Conservation (phyloP, 2,113 vertebrate species). For the Callipepla squamata region DNA sequence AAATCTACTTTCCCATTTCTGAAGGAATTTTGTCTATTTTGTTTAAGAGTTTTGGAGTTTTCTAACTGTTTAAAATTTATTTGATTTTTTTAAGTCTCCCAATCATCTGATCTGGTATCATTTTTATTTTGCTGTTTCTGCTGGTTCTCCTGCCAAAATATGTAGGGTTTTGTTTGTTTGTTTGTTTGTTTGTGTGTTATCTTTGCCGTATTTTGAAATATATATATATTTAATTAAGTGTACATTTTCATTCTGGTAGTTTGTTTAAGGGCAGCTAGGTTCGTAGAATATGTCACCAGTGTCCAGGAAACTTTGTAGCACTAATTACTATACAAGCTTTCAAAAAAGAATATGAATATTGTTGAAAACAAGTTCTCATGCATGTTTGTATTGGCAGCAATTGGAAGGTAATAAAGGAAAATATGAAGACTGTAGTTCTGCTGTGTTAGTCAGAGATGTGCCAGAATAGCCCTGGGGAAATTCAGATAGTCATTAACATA, state of each 20-base stretch:
- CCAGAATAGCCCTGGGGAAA: not conserved
- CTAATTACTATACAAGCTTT: not conserved
- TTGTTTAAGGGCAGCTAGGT: not conserved
- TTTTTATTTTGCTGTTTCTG: conserved; percentile 7
- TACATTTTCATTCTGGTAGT: not conserved
- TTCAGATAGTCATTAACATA: not conserved
- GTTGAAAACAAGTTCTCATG: not conserved
- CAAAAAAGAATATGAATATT: not conserved
- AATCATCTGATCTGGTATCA: not conserved
- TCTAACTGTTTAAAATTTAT: not conserved
- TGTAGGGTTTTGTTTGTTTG: not conserved
- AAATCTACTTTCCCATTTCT: not conserved
- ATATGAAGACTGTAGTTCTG: not conserved
- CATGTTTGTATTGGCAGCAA: not conserved
- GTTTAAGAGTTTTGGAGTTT: not conserved
- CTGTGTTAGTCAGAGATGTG: not conserved
- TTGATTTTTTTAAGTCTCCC: not conserved
- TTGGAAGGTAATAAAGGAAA: not conserved
- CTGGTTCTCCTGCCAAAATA: conserved; percentile 6
- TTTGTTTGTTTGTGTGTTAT: not conserved
- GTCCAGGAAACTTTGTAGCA: not conserved
- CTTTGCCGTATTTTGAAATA: not conserved
- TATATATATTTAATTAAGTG: not conserved
- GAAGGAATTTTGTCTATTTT: not conserved
- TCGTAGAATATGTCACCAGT: not conserved